Base-by-base conservation (phyloP, 2,797 vertebrate species). In the Melanotaenia boesemani region DNA sequence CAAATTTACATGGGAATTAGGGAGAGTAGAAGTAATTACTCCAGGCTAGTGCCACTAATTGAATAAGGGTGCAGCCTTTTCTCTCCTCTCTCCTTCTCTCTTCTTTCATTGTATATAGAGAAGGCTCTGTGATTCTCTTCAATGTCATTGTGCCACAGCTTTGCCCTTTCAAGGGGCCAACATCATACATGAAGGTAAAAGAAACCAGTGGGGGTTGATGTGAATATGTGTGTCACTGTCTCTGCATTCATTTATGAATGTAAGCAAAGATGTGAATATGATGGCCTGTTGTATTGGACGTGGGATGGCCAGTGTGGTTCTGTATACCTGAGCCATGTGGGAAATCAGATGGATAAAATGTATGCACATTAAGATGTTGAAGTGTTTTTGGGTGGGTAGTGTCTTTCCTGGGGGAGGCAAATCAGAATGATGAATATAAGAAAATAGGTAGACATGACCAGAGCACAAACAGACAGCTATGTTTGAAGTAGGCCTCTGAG, bases 1-100 rank as follows among this genome's bases (percentile, higher is more conserved):
- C 91, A 92, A 93, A 95, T 95, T 93, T 94, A 91, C 92, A 94
- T 92, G 89, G 70, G 92, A 93, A 94, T 94, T 91, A 94, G 91
- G 90, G 86, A 92, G 90, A 92, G 93, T 91, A 91, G 88, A 88
- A 80, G 92, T 93, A 94, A 94, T 94, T 93, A 94, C 92, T 89
- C 82, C 11, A 52, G 88, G 93, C 90, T 88, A 86, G 83, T 77
- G 86, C 71, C 41, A 24, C 90, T 94, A 93, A 94, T 94, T 90
- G 86, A 95, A 94, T 94, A 89, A 94, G 87, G 92, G 77, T 86
- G 86, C 85, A 83, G 86, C 77, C 86, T 90, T 90, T 90, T 92
- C 88, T 90, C 86, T 50, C 46, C 46, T 20, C 20, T 50, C 46
- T 87, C 82, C 79, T 81, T 80, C 76, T 81, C 79, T 79, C 83